These are phyloP conservation scores for Yponomeuta plumbellus DNA, from an alignment of 2,888 invertebrate species.

Conservation along the genomic window DNA sequence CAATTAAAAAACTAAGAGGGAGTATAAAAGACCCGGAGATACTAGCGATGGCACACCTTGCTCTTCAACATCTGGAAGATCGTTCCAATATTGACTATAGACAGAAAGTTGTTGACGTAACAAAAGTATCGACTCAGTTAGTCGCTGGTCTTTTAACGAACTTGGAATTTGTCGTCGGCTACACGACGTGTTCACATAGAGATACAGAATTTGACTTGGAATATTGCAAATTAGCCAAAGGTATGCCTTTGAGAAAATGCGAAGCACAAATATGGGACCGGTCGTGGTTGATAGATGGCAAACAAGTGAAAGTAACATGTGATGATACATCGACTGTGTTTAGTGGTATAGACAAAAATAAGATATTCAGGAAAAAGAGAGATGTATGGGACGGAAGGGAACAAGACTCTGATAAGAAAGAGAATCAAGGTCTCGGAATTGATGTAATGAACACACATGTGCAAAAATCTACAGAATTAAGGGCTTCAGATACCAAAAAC, in stretches of 20 bases:
- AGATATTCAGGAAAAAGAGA: slow-evolving; percentile 1
- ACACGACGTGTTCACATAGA: slow-evolving; percentile 58
- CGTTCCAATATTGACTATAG: slow-evolving; percentile 48
- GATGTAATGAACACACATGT: slow-evolving; percentile 34
- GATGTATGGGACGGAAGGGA: slow-evolving; percentile 23
- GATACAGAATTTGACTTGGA: slow-evolving; percentile 26
- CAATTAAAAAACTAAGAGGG: slow-evolving; percentile 24
- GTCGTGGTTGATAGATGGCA: slow-evolving; percentile 32
- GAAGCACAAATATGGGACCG: slow-evolving; percentile 25
- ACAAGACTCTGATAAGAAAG: slow-evolving; percentile 27
- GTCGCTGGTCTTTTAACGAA: slow-evolving; percentile 75
- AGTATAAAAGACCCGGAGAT: slow-evolving; percentile 38
- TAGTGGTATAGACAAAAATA: slow-evolving; percentile 5
- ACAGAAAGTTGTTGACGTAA: slow-evolving; percentile 54
- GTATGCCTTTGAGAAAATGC: slow-evolving; percentile 36
- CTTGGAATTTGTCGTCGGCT: slow-evolving; percentile 76
- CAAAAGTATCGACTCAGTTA: slow-evolving; percentile 63
- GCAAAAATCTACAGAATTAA: slow-evolving; percentile 24
- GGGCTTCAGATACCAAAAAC: no score
- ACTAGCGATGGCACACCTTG: slow-evolving; percentile 47
- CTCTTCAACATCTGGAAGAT: slow-evolving; percentile 53
- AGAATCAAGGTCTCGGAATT: slow-evolving; percentile 33
- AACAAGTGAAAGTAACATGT: slow-evolving; percentile 34
- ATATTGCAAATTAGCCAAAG: slow-evolving; percentile 42
- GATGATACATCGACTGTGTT: no score